Conservation (phyloP, 2,888 invertebrate species). For the Ferrisia virgata region DNA sequence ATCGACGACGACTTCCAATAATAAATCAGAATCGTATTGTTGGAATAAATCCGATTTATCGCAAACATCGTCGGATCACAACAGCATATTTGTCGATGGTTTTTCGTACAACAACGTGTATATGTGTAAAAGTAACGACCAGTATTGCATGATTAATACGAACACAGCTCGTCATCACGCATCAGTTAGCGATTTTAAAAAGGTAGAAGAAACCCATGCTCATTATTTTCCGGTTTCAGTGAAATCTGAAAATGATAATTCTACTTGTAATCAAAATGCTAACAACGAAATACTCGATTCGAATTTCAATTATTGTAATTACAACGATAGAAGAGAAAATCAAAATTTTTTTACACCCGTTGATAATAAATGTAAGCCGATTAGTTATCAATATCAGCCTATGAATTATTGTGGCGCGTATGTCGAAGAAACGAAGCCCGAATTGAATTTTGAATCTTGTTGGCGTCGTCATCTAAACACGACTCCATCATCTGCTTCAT, state of each 20-base stretch:
- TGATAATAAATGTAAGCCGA: background rate
- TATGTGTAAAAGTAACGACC: conserved; percentile 8
- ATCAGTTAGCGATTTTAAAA: background rate
- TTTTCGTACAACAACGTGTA: conserved; percentile 2
- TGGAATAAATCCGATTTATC: conserved; percentile 4
- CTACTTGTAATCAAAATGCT: background rate
- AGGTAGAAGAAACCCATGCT: background rate
- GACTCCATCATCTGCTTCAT: background rate
- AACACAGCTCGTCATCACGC: background rate
- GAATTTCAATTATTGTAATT: background rate
- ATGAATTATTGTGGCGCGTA: background rate
- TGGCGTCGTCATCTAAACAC: background rate
- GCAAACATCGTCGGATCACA: background rate
- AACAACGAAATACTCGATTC: background rate
- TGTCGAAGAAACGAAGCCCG: background rate
- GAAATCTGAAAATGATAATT: background rate
- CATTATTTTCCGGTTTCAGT: background rate
- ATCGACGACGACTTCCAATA: background rate
- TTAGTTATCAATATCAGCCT: background rate
- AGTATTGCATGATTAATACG: conserved; percentile 3
- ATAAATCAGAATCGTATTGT: background rate
- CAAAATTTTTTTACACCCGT: background rate
- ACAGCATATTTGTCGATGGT: background rate
- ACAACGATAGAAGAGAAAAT: conserved; percentile 21
- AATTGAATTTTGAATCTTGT: background rate